phyloP scores from a whole-genome alignment of 1,140 invertebrate species.

The Ruditapes philippinarum region DNA sequence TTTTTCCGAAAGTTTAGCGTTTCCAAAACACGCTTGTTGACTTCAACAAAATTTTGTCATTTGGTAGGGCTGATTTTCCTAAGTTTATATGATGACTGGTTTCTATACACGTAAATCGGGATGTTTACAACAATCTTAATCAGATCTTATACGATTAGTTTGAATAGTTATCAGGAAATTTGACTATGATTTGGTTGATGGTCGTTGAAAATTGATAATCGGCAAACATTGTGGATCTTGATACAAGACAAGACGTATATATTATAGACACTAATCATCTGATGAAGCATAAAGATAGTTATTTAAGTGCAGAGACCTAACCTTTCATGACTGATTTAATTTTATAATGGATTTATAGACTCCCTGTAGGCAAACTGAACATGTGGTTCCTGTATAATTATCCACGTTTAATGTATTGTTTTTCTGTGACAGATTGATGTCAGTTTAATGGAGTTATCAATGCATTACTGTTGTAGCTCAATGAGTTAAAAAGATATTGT shows the following conservation, averaged over 20 bases:
- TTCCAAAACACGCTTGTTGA: no score
- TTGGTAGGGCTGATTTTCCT: neutral
- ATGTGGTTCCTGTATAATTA: neutral
- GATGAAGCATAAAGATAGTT: no score
- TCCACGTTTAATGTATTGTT: slow-evolving; percentile 5
- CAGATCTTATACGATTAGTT: neutral
- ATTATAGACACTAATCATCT: no score
- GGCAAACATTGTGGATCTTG: neutral
- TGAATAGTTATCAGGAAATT: neutral
- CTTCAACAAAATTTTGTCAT: no score
- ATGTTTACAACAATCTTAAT: neutral
- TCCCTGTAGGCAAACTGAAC: neutral
- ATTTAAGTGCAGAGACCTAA: neutral
- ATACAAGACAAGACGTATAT: neutral
- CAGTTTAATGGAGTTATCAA: no score
- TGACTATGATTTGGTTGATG: neutral
- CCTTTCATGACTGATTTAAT: neutral
- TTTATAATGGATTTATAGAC: neutral
- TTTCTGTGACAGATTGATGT: slow-evolving; percentile 1
- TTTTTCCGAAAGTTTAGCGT: no score
- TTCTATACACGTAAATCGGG: slow-evolving; percentile 1
- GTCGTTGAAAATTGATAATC: neutral
- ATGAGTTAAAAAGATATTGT: no score
- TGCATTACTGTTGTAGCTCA: no score
- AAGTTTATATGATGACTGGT: neutral